Conservation (phyloP, 2,797 vertebrate genomes). For the Carduelis carduelis region DNA sequence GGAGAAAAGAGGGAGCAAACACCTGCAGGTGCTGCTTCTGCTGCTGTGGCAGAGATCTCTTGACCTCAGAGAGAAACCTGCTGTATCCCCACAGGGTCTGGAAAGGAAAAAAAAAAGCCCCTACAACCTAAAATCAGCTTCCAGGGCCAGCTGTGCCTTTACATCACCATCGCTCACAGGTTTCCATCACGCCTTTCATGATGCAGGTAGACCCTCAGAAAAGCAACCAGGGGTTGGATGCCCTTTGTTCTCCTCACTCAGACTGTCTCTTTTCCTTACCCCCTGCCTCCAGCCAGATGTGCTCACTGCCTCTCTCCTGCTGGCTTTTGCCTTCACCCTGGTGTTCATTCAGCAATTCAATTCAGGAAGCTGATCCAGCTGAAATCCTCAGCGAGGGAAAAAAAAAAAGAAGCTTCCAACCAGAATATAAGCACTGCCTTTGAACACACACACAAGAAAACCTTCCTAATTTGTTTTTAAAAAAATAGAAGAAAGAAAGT, state of each 20-base stretch:
- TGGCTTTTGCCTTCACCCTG: neutral
- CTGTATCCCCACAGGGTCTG: neutral
- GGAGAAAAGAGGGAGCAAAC: neutral
- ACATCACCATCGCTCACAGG: rapidly evolving
- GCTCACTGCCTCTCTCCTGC: neutral
- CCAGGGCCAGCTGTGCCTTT: neutral
- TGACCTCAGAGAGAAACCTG: neutral
- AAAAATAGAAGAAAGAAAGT: neutral
- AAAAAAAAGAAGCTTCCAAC: neutral
- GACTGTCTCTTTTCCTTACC: constrained; percentile 2
- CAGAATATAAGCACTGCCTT: neutral
- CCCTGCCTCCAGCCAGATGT: constrained; percentile 41
- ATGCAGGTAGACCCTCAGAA: neutral
- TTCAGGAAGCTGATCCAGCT: constrained; percentile 48
- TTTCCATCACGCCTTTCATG: neutral
- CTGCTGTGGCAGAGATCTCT: neutral
- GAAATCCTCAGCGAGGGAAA: constrained; percentile 4
- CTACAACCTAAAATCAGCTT: neutral
- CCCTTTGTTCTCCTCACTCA: constrained; percentile 6
- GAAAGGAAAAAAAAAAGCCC: constrained; percentile 31
- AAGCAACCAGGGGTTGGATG: neutral
- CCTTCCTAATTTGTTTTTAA: neutral
- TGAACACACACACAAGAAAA: neutral
- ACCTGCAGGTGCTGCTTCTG: neutral
- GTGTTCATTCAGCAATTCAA: constrained; percentile 35